phyloP scores from a whole-genome alignment of 2,797 vertebrate species.

The Muraenolepis orangiensis region DNA sequence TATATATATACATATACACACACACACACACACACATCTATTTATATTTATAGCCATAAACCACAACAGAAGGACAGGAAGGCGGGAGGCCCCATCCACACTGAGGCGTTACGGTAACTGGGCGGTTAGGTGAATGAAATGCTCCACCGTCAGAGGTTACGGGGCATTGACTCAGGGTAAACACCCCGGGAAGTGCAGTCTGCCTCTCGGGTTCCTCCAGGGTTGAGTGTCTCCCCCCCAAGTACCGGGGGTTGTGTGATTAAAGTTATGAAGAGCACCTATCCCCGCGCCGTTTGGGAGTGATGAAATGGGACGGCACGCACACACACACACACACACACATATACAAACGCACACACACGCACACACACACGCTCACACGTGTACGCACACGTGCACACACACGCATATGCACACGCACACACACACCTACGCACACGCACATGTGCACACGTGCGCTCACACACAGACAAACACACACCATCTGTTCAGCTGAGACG shows the following conservation, averaged over 20 bases:
- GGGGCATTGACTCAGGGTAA: conserved; percentile 10
- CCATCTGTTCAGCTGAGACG: background rate
- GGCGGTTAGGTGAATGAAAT: background rate
- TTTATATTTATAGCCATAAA: background rate
- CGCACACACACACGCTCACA: too few species aligned
- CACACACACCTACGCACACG: too few species aligned
- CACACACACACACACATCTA: too few species aligned
- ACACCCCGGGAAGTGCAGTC: conserved; percentile 16
- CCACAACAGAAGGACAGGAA: background rate
- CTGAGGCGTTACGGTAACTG: background rate
- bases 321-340: too few species aligned
- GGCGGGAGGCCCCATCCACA: background rate
- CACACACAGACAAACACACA: too few species aligned
- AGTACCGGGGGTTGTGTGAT: background rate
- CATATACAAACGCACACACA: background rate
- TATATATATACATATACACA: background rate
- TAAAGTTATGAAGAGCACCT: background rate
- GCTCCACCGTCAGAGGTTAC: background rate
- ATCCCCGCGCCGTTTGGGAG: background rate
- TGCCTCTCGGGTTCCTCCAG: background rate
- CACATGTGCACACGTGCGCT: too few species aligned
- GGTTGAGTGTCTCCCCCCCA: background rate
- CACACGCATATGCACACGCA: too few species aligned
- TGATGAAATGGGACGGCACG: background rate
- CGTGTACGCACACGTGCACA: too few species aligned